Conservation (phyloP, 2,113 vertebrate species). For the Ceyx cyanopectus region DNA sequence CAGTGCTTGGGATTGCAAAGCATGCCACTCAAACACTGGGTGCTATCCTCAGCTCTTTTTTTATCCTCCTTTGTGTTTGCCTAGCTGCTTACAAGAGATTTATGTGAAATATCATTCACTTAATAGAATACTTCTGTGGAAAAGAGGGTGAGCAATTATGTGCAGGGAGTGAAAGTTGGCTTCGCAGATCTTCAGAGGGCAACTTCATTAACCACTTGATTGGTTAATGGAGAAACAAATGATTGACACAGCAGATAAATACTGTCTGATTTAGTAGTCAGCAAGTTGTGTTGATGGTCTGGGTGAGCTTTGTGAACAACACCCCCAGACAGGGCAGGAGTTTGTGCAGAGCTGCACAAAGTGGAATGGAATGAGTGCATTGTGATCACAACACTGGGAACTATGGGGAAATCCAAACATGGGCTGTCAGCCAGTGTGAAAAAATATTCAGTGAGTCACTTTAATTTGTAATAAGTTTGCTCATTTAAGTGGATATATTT, state of each 20-base stretch:
- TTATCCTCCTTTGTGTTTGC: background rate
- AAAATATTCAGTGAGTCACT: background rate
- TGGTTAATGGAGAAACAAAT: background rate
- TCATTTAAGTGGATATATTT: background rate
- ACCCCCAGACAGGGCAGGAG: background rate
- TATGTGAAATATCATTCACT: background rate
- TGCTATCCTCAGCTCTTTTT: background rate
- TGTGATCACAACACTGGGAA: too few species aligned
- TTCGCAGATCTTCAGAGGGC: background rate
- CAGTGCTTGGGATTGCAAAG: background rate
- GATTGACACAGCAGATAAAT: background rate
- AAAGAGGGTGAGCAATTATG: background rate
- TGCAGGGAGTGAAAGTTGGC: background rate
- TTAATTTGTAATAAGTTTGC: background rate
- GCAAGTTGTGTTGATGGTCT: background rate
- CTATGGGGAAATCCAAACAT: too few species aligned
- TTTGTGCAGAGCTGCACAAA: background rate
- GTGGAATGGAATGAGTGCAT: too few species aligned
- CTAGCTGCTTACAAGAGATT: background rate
- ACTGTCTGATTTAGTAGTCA: background rate
- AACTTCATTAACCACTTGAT: background rate
- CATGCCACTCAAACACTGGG: accelerated
- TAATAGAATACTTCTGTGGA: too few species aligned
- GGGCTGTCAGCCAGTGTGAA: background rate
- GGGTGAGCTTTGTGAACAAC: background rate